Conservation (phyloP, 2,797 vertebrate genomes). For the Dryobates pubescens region DNA sequence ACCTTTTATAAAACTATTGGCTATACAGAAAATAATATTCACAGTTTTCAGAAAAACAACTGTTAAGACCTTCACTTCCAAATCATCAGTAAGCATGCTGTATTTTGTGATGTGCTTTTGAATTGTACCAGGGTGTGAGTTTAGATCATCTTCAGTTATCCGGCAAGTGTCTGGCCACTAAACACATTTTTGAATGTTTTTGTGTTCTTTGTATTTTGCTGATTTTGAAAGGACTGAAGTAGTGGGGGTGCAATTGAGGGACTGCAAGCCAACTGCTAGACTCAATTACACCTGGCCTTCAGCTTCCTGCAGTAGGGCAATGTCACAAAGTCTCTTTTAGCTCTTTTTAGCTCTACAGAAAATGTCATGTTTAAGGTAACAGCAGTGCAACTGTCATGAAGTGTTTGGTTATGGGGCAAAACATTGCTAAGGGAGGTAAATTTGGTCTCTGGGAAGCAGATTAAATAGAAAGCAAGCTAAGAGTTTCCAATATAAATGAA, state of each 20-base stretch:
- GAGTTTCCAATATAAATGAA: neutral
- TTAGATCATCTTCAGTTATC: neutral
- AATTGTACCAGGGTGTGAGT: neutral
- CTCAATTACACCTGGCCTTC: constrained; percentile 5
- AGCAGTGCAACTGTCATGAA: neutral
- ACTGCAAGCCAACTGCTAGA: constrained; percentile 6
- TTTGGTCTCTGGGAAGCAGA: constrained; percentile 4
- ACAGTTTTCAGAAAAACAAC: neutral
- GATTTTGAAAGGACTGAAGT: constrained; percentile 22
- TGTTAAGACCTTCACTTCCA: neutral
- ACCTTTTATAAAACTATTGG: neutral
- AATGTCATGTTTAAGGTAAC: neutral
- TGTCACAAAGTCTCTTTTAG: constrained; percentile 4
- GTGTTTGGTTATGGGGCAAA: neutral
- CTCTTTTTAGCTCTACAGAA: neutral
- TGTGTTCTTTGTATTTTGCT: constrained; percentile 38
- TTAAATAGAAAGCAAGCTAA: neutral
- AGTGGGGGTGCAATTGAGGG: neutral
- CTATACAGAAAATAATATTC: neutral
- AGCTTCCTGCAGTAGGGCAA: neutral
- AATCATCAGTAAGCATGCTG: neutral
- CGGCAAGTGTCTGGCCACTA: constrained; percentile 1
- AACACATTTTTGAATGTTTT: neutral
- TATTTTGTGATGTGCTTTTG: constrained; percentile 13
- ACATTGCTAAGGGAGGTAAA: constrained; percentile 24